Percentiles rank a stretch among this genome's conserved stretches.
These are phyloP conservation scores for Pteronura brasiliensis DNA, from an alignment of 2,113 vertebrate species.

Conservation along the genomic window DNA sequence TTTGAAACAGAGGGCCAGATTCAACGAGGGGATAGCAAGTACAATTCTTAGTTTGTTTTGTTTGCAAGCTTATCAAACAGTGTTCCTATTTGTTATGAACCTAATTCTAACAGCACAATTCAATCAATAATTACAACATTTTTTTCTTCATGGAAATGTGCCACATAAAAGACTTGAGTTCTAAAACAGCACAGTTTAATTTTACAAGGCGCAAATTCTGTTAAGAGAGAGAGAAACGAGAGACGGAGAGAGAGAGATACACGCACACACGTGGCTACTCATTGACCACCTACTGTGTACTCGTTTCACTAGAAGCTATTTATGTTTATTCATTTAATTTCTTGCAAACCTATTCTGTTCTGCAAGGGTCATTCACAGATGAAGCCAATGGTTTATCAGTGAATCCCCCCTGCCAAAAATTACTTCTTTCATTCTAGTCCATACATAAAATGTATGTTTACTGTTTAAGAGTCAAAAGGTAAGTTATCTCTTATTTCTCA, in stretches of 20 bases:
- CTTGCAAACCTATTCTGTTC: neutral
- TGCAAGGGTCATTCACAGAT: neutral
- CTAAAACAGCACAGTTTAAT: slow-evolving; percentile 45
- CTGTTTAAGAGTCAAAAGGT: neutral
- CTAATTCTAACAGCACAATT: slow-evolving; percentile 59
- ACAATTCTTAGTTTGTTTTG: slow-evolving; percentile 65
- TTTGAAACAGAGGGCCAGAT: slow-evolving; percentile 63
- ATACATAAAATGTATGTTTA: neutral
- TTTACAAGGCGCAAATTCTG: slow-evolving; percentile 2
- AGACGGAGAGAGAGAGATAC: neutral
- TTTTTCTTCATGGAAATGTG: slow-evolving; percentile 64
- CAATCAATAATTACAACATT: slow-evolving; percentile 58
- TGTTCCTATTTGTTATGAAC: slow-evolving; percentile 47
- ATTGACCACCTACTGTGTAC: neutral
- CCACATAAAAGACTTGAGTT: slow-evolving; percentile 26
- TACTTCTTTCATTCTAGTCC: neutral
- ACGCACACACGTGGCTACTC: neutral
- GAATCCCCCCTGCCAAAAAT: neutral
- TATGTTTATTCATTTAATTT: neutral
- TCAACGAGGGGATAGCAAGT: slow-evolving; percentile 60
- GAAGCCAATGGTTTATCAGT: neutral
- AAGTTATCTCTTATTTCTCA: neutral
- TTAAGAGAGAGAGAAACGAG: neutral
- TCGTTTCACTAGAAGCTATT: neutral
- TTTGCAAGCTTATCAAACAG: slow-evolving; percentile 60